A percentile compares a stretch with the other conserved stretches of the same genome.
These are phyloP conservation scores for Podarcis muralis DNA, from an alignment of 2,113 vertebrate species.

Conservation along the genomic window DNA sequence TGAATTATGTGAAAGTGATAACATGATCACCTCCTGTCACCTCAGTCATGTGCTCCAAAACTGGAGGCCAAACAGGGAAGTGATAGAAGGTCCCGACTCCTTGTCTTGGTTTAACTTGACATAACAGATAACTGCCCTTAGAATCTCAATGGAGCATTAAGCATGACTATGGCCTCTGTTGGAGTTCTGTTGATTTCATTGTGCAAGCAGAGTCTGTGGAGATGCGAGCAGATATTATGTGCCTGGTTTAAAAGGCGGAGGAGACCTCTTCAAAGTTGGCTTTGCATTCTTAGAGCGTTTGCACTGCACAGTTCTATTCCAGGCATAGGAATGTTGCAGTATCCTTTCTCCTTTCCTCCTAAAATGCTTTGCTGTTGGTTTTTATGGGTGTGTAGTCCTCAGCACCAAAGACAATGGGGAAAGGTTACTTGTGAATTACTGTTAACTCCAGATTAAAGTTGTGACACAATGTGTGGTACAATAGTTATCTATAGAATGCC, in stretches of 20 bases:
- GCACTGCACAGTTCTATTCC: neutral
- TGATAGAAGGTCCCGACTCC: no score
- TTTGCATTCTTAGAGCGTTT: neutral
- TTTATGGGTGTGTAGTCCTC: neutral
- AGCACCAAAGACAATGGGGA: neutral
- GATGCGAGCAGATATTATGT: neutral
- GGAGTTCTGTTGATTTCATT: neutral
- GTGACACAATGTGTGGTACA: neutral
- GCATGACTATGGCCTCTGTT: neutral
- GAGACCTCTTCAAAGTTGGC: neutral
- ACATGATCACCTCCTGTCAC: neutral
- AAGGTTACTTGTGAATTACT: neutral
- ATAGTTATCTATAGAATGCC: neutral
- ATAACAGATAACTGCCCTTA: no score
- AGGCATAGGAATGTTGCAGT: neutral
- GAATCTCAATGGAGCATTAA: neutral
- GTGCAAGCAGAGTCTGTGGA: neutral
- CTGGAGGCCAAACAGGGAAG: neutral
- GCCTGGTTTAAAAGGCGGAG: neutral
- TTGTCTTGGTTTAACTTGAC: no score
- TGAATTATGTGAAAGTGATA: neutral
- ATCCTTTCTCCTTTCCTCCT: neutral
- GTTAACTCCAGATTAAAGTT: no score
- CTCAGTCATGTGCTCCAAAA: neutral
- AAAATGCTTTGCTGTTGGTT: neutral